Base-by-base conservation (phyloP, 1,140 invertebrate genomes). In the Drosophila pachea region DNA sequence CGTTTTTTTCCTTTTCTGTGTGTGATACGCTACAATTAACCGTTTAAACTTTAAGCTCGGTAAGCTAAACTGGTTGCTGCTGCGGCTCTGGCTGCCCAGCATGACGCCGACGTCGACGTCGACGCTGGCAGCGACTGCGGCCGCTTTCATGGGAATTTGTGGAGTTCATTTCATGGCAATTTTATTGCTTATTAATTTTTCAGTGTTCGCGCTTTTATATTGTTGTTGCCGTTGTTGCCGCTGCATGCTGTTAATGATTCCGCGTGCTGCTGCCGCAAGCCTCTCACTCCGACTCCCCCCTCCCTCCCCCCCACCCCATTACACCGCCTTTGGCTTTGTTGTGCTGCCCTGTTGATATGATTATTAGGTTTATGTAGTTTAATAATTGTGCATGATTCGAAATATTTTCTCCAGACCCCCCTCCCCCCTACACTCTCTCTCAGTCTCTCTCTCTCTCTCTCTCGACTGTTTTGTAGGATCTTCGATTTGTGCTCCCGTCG, bases 101-200 rank as follows among this genome's bases (percentile, higher is more conserved):
- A 54, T 78, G 78, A 70, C 74, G 68, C 68, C 77, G 63, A 58
- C 47, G 68, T 70, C 4, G 50, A 38, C 64, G 42, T 45, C 52
- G 40, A 64, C 72, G 67, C 49, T 38, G 54, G 31, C 45, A 58
- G 31, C 12, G 36, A 66, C 56, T 61, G 64, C 56, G 56, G 68
- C 43, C 58, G 65, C 79, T 83, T 88, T 88, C 86, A 88, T 88
- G 86, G 82, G 82, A 88, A 88, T 88, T 76, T 71, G 78, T 83
- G 68, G 62, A 84, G 78, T 87, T 88, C 83, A 88, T 88, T 88
- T 88, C 87, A 88, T 88, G 86, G 82, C 86, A 88, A 88, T 88
- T 88, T 88, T 88, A 88, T 88, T 87, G 86, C 87, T 88, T 87
- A 88, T 88, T 88, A 88, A 88, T 88, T 88, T 88, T 88, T 84